Percentiles rank a stretch among this genome's conserved stretches.
Conservation (phyloP, 2,113 vertebrate species). For the Protobothrops flavoviridis region DNA sequence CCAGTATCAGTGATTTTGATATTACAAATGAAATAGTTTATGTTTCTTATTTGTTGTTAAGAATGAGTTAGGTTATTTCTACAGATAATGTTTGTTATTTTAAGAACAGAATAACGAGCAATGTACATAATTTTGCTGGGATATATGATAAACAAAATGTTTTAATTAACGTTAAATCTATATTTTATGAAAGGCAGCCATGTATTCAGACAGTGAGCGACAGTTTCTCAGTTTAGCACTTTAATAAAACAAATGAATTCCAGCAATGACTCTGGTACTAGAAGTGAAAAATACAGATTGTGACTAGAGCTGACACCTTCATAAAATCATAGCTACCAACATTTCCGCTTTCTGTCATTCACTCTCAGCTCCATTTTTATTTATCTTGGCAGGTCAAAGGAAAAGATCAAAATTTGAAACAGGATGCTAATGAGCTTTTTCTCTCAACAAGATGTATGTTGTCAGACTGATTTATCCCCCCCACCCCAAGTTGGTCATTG, state of each 20-base stretch:
- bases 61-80: not conserved
- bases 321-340: not conserved
- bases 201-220: not conserved
- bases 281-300: conserved; percentile 14
- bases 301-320: not conserved
- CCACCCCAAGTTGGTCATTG: conserved; percentile 10
- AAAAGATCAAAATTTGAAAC: conserved; percentile 23
- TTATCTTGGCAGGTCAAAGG: conserved; percentile 8
- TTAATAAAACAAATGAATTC: conserved; percentile 10
- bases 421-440: not conserved
- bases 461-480: not conserved
- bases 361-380: conserved; percentile 14
- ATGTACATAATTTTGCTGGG: not conserved
- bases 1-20: not conserved
- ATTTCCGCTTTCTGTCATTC: conserved; percentile 13
- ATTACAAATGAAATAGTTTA: not conserved
- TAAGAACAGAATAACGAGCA: not conserved
- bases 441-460: not conserved
- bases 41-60: not conserved
- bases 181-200: not conserved
- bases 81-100: not conserved
- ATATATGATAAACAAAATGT: not conserved
- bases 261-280: conserved; percentile 26
- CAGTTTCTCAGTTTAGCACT: conserved; percentile 6
- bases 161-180: not conserved